These are phyloP conservation scores for Peromyscus californicus DNA, from an alignment of 2,113 vertebrate species.

Conservation along the genomic window DNA sequence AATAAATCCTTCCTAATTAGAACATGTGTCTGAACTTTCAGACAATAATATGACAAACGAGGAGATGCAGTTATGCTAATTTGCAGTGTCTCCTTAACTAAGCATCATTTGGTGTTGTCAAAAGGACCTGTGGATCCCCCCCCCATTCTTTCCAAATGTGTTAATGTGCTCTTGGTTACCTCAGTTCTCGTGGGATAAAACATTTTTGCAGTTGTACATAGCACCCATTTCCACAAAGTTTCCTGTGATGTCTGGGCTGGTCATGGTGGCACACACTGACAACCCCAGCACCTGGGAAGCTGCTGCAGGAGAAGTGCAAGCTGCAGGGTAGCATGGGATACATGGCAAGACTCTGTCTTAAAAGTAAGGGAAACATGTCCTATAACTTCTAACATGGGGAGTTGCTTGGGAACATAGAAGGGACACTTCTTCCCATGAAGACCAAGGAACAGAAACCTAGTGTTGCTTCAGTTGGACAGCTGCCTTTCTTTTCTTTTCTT, in stretches of 20 bases:
- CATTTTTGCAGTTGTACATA: neutral
- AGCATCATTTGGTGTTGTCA: neutral
- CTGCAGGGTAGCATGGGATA: neutral
- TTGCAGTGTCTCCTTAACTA: neutral
- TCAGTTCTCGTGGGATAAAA: neutral
- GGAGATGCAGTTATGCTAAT: conserved; percentile 17
- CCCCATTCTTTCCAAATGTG: neutral
- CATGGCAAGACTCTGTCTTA: neutral
- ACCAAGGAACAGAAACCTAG: neutral
- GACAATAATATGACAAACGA: conserved; percentile 17
- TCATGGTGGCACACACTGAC: neutral
- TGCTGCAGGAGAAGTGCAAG: neutral
- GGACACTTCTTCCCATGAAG: neutral
- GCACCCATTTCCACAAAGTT: neutral
- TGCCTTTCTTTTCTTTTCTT: neutral
- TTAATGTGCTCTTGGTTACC: neutral
- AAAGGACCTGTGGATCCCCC: neutral
- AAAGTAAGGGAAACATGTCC: neutral
- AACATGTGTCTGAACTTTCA: conserved; percentile 41
- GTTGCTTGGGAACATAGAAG: neutral
- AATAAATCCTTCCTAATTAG: conserved; percentile 40
- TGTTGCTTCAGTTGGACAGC: neutral
- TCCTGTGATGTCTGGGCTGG: neutral
- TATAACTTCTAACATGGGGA: neutral
- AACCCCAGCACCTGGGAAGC: neutral